These are phyloP conservation scores for Bombyx huttoni DNA, from an alignment of 2,888 invertebrate species.

Conservation along the genomic window DNA sequence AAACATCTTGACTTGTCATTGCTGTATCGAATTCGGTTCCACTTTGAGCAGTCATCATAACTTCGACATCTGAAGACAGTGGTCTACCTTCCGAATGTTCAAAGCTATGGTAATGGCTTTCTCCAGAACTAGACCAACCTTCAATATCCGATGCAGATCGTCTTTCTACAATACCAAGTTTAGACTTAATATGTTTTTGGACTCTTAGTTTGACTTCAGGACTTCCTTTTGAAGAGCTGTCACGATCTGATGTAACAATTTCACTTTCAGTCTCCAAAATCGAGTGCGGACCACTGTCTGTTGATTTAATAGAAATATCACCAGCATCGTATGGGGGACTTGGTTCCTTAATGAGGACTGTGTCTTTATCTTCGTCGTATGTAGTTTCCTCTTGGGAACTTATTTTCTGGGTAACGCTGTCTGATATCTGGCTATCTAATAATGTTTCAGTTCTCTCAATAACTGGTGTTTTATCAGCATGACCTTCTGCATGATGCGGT, in stretches of 20 bases:
- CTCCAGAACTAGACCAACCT: constrained; percentile 88
- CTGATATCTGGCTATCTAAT: constrained; percentile 52
- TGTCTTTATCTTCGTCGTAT: constrained; percentile 71
- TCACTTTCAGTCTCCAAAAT: constrained; percentile 67
- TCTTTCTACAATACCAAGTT: constrained; percentile 71
- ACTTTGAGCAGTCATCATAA: constrained; percentile 80
- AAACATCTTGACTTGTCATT: constrained; percentile 83
- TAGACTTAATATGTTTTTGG: constrained; percentile 61
- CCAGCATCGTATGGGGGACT: constrained; percentile 51
- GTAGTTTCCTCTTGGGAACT: constrained; percentile 56
- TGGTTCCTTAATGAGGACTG: constrained; percentile 51
- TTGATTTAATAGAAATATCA: constrained; percentile 55
- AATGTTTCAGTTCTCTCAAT: constrained; percentile 28
- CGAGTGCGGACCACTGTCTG: constrained; percentile 67
- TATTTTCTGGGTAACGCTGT: constrained; percentile 43
- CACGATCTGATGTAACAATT: constrained; percentile 49
- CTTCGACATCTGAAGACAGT: constrained; percentile 89
- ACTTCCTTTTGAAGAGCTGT: constrained; percentile 58
- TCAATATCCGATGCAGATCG: constrained; percentile 86
- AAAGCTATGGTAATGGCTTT: constrained; percentile 91
- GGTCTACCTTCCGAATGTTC: constrained; percentile 87
- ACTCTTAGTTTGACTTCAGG: constrained; percentile 57
- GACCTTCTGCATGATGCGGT: constrained; percentile 59
- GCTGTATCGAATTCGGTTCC: constrained; percentile 92
- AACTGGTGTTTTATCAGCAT: constrained; percentile 29